A percentile compares a stretch with the other conserved stretches of the same genome.
Evolutionary conservation across 2,888 invertebrate genomes (phyloP).

Genomic region (Carpatolechia fugitivella): DNA sequence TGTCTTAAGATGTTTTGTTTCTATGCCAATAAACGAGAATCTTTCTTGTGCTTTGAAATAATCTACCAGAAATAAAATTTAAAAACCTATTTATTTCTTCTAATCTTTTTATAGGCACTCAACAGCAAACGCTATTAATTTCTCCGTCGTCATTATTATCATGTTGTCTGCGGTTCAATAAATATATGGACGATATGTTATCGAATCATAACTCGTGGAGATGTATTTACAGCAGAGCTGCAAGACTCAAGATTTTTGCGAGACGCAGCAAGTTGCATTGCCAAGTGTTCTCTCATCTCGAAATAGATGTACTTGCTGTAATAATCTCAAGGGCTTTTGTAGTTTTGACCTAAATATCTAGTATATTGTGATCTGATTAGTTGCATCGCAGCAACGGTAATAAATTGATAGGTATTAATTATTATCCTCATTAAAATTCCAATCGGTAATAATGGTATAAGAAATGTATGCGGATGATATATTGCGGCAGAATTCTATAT

Average conservation of each 20-base stretch:
- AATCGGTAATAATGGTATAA: too few species aligned
- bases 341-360: neutral
- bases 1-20: too few species aligned
- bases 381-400: neutral
- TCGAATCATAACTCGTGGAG: neutral
- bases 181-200: neutral
- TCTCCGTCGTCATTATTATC: neutral
- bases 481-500: too few species aligned
- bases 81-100: neutral
- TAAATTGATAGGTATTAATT: too few species aligned
- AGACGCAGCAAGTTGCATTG: conserved; percentile 12
- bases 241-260: conserved; percentile 9
- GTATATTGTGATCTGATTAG: neutral
- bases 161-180: neutral
- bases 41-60: too few species aligned
- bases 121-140: neutral
- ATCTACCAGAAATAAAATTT: neutral
- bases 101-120: neutral
- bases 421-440: too few species aligned
- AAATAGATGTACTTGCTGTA: conserved; percentile 23
- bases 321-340: conserved; percentile 21
- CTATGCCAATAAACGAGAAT: too few species aligned
- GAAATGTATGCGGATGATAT: too few species aligned
- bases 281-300: conserved; percentile 12
- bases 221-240: conserved; percentile 4